A percentile compares a stretch with the other conserved stretches of the same genome.
These are phyloP conservation scores for Peromyscus attwateri DNA, from an alignment of 2,797 vertebrate species.

Conservation along the genomic window DNA sequence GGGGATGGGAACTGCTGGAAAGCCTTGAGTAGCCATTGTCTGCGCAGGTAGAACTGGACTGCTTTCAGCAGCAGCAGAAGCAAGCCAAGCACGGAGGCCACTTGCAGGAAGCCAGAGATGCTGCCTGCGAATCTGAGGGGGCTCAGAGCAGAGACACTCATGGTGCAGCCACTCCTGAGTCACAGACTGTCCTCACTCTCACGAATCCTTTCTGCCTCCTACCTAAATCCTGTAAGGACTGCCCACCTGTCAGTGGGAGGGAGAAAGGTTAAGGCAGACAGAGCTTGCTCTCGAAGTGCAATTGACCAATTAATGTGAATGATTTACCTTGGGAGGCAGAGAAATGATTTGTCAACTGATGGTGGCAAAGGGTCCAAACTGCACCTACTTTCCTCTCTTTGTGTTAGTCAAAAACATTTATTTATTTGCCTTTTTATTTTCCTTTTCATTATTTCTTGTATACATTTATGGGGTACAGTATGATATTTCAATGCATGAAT, in stretches of 20 bases:
- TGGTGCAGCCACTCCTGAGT: background rate
- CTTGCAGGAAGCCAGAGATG: background rate
- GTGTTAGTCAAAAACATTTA: background rate
- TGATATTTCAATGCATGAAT: background rate
- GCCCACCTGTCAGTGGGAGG: background rate
- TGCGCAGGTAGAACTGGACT: background rate
- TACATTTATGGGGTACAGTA: background rate
- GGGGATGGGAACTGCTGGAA: slow-evolving; percentile 1
- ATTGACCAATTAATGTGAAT: background rate
- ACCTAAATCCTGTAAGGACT: background rate
- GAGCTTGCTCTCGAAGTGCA: background rate
- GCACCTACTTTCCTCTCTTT: background rate
- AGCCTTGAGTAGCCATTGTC: background rate
- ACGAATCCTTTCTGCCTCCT: background rate
- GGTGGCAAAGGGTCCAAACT: background rate
- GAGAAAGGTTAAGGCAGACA: background rate
- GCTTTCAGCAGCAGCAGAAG: background rate
- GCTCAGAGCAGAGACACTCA: background rate
- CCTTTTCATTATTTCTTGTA: background rate
- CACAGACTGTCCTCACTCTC: background rate
- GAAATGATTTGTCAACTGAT: background rate
- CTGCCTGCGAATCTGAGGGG: background rate
- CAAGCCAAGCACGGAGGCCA: background rate
- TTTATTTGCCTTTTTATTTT: background rate
- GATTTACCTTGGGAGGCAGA: background rate